Evolutionary conservation across 2,888 invertebrate genomes (phyloP), one percentile per base, ranked within the genome.

Genomic region (Spatulosminthurus flaviceps): DNA sequence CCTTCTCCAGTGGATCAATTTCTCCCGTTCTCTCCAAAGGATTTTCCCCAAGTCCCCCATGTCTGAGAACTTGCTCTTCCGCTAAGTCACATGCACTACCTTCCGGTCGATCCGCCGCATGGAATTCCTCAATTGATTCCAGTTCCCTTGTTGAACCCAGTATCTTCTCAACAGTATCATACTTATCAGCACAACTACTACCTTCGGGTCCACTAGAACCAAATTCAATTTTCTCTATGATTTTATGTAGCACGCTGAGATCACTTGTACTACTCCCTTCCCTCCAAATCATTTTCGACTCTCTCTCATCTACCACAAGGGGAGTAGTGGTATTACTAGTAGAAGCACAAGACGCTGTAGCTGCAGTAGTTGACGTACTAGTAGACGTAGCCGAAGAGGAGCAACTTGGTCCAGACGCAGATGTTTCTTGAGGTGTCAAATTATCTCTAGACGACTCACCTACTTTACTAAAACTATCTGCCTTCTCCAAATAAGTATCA

Each of bases 191-290:
- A 73, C 73, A n/a, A n/a, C n/a, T 24, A 26, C n/a, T 22, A 24
- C 22, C 26, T 0, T 28, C 73, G 22, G 43, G 11, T 22, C 73
- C n/a, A 77, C 60, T 60, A 21, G 77, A 51, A 43, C 69, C 70
- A 70, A 26, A 69, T 21, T 78, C 78, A 28, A 64, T 61, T 72
- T 72, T 78, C 34, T 72, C 72, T 64, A 78, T 71, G 72, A 78
- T 78, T 72, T 78, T 72, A 60, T 78, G 78, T 64, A 78, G 78
- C 64, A 78, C 42, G 72, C 64, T 78, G 78, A 78, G 78, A 78
- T 78, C 78, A 72, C 34, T 77, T 21, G 61, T 29, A 34, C 34
- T 74, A 74, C 60, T 74, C 34, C 60, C 74, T 74, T 74, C 74
- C 64, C 64, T 74, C 64, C 61, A 74, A 74, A 74, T 72, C 42